Conservation (phyloP, 2,888 invertebrate genomes). For the Lysandra coridon region DNA sequence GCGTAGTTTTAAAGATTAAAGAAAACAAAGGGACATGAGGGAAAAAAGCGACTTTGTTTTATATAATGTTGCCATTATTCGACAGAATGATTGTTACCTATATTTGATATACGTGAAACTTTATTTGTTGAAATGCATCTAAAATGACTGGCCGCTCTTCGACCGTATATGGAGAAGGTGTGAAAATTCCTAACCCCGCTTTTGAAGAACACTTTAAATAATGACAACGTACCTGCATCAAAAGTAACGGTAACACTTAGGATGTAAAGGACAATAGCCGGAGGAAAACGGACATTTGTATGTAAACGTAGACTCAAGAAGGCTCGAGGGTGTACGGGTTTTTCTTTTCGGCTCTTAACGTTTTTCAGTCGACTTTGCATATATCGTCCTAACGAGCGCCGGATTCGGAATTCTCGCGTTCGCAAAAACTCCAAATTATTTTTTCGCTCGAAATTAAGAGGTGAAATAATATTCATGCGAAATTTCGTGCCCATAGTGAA, state of each 20-base stretch:
- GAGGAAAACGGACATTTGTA: slow-evolving; percentile 42
- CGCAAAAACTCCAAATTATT: slow-evolving; percentile 35
- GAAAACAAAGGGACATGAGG: too few species aligned
- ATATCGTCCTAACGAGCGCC: slow-evolving; percentile 40
- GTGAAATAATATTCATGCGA: slow-evolving; percentile 11
- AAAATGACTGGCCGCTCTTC: not conserved
- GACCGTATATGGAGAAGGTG: not conserved
- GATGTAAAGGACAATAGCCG: slow-evolving; percentile 15
- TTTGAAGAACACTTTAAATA: not conserved
- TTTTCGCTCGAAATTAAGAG: slow-evolving; percentile 17
- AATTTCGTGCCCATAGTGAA: slow-evolving; percentile 4
- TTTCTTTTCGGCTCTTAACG: slow-evolving; percentile 41
- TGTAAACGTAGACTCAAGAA: slow-evolving; percentile 44
- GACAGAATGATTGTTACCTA: too few species aligned
- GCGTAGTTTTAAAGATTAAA: too few species aligned
- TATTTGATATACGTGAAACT: too few species aligned
- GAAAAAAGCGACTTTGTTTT: too few species aligned
- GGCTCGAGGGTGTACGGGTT: slow-evolving; percentile 42
- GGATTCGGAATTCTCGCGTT: slow-evolving; percentile 34
- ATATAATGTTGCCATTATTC: too few species aligned
- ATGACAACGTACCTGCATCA: slow-evolving; percentile 8
- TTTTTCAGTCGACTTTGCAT: slow-evolving; percentile 42
- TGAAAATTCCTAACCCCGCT: not conserved
- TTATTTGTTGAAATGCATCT: too few species aligned
- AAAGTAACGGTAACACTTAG: slow-evolving; percentile 19